Percentiles rank a stretch among this genome's conserved stretches.
Evolutionary conservation across 1,140 invertebrate species (phyloP).

Genomic region (Sesamia nonagrioides): DNA sequence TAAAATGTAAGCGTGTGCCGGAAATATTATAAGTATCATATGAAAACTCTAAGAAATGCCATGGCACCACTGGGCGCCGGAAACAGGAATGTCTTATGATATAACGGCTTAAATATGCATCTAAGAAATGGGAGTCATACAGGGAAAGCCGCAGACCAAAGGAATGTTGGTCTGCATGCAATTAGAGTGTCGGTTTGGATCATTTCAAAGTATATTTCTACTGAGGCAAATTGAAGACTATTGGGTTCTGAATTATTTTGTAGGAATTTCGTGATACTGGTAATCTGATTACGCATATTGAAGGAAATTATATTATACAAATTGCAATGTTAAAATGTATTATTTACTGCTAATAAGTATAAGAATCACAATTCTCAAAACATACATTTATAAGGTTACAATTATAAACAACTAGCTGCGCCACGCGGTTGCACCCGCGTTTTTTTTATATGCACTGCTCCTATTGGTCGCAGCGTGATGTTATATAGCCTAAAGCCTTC

Average conservation of each 20-base stretch:
- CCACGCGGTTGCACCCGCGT: too few species aligned
- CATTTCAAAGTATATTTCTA: neutral
- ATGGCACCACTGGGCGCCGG: constrained; percentile 34
- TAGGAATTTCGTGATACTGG: neutral
- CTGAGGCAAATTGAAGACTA: neutral
- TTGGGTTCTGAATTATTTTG: neutral
- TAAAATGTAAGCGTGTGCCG: constrained; percentile 39
- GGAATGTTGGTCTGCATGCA: constrained; percentile 30
- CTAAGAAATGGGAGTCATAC: constrained; percentile 37
- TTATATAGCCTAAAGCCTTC: too few species aligned
- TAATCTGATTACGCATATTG: too few species aligned
- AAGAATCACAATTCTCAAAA: too few species aligned
- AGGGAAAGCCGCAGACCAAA: constrained; percentile 19
- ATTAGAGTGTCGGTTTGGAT: neutral
- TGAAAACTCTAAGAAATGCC: constrained; percentile 40
- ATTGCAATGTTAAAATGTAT: too few species aligned
- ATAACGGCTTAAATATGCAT: constrained; percentile 45
- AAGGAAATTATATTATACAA: too few species aligned
- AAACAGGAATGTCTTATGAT: constrained; percentile 47
- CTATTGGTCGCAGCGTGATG: too few species aligned
- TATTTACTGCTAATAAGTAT: too few species aligned
- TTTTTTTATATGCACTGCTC: too few species aligned
- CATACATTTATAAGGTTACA: too few species aligned
- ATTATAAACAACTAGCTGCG: too few species aligned
- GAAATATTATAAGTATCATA: constrained; percentile 36